These are phyloP conservation scores for Muscicapa adusta DNA, from an alignment of 2,113 vertebrate genomes.

Conservation along the genomic window DNA sequence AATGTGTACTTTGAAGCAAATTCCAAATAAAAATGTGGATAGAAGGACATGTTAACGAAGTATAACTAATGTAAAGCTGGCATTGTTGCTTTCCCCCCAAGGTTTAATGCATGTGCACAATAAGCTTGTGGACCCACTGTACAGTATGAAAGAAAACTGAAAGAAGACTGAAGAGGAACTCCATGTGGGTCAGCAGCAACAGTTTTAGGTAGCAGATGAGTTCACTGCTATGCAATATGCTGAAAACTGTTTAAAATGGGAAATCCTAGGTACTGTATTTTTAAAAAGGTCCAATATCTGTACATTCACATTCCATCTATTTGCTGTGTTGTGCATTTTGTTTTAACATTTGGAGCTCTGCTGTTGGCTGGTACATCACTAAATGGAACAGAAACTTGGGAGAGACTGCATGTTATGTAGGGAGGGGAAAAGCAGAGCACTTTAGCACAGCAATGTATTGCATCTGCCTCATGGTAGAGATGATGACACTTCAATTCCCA, in stretches of 20 bases:
- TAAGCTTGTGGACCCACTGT: conserved; percentile 84
- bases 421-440: not conserved
- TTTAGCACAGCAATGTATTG: not conserved
- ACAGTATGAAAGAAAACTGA: conserved; percentile 85
- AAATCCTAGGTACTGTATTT: conserved; percentile 67
- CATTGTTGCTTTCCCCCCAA: conserved; percentile 67
- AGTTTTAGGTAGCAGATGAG: conserved; percentile 62
- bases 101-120: conserved; percentile 87
- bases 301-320: conserved; percentile 71
- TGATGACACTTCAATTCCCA: not conserved
- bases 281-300: conserved; percentile 56
- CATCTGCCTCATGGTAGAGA: not conserved
- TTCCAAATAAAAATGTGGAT: not conserved
- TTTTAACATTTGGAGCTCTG: not conserved
- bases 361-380: not conserved
- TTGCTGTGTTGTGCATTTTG: conserved; percentile 26
- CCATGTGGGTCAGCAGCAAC: conserved; percentile 62
- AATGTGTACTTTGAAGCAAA: not conserved
- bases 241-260: conserved; percentile 56
- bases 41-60: not conserved
- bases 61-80: conserved; percentile 63
- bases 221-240: conserved; percentile 70
- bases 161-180: conserved; percentile 60
- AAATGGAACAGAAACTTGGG: not conserved
- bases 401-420: not conserved